Evolutionary conservation across 2,797 vertebrate genomes (phyloP), one percentile per base, ranked within the genome.

Genomic region (Tokudaia muenninki): DNA sequence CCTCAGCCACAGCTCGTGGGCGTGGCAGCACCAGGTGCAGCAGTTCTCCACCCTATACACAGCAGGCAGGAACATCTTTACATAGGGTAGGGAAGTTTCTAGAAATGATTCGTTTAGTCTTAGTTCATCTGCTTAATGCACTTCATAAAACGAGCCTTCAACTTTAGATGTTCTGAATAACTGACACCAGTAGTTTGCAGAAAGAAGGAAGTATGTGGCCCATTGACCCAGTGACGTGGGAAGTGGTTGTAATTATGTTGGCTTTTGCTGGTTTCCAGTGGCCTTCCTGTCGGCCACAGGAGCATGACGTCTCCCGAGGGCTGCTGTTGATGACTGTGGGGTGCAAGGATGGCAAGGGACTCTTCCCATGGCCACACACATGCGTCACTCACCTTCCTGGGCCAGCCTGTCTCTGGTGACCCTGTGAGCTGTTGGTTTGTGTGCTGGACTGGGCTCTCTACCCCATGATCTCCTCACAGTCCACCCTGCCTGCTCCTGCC

Each of bases 321-420:
- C n/a, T 26, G 26, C 82, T 22, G 6, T 1, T 59, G n/a, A 21
- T 3, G 22, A 57, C 17, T 3, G 6, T 6, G 22, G 24, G 70
- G 9, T 6, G 0, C 29, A 1, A 29, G 0, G 4, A 2, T 55
- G 37, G 1, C 6, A 55, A 8, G 19, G n/a, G 12, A n/a, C 11
- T 31, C 16, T 19, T 6, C 22, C 22, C 0, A 0, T 2, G 44
- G 83, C 65, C 31, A 7, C 31, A 29, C 24, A 2, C 10, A 3
- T 3, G 80, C n/a, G 21, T 34, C 19, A 11, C 82, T 22, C 41
- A 24, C 87, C 86, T n/a, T 50, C 13, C 88, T 90, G 74, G 41
- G 21, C 74, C 41, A 61, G 8, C 50, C 50, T 72, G 67, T 52
- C 47, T 70, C 47, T 26, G 14, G 22, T 17, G 21, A 75, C 52